Percentiles rank a stretch among this genome's conserved stretches.
Conservation (phyloP, 2,797 vertebrate species). For the Gadopsis bispinosus region DNA sequence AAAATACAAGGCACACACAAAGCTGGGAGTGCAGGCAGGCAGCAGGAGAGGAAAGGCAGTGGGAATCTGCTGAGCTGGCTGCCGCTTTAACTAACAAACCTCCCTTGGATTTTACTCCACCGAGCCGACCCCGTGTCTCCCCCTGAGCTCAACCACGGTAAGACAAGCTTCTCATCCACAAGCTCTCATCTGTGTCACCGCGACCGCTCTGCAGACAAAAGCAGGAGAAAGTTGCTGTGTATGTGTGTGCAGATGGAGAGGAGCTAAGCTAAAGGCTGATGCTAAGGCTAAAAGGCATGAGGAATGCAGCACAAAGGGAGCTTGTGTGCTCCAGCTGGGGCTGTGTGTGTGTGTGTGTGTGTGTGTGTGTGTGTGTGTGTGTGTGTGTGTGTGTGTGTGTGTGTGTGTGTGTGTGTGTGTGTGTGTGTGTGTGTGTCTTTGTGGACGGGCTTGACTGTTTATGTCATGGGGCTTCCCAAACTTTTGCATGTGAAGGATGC, state of each 20-base stretch:
- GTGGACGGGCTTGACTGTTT: constrained; percentile 65
- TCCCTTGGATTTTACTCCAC: constrained; percentile 77
- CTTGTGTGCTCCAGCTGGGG: constrained; percentile 82
- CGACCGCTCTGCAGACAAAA: constrained; percentile 75
- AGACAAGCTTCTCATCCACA: constrained; percentile 64
- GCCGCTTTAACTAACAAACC: constrained; percentile 65
- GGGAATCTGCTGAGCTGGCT: constrained; percentile 85
- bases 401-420: constrained; percentile 57
- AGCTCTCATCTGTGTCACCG: constrained; percentile 69
- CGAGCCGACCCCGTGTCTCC: constrained; percentile 47
- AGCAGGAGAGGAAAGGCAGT: constrained; percentile 53
- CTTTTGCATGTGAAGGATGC: constrained; percentile 72
- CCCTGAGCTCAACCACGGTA: constrained; percentile 75
- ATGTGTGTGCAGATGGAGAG: constrained; percentile 60
- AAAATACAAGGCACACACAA: constrained; percentile 81
- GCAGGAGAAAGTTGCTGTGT: constrained; percentile 79
- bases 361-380: too few species aligned
- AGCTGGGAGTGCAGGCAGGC: constrained; percentile 74
- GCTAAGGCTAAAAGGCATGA: constrained; percentile 78
- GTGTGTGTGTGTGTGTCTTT: constrained; percentile 63
- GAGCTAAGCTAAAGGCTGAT: constrained; percentile 76
- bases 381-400: too few species aligned
- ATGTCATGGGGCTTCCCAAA: constrained; percentile 72
- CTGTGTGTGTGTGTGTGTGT: constrained; percentile 58
- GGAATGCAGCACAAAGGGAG: constrained; percentile 85